These are phyloP conservation scores for Mimachlamys varia DNA, from an alignment of 2,888 invertebrate species.

Conservation along the genomic window DNA sequence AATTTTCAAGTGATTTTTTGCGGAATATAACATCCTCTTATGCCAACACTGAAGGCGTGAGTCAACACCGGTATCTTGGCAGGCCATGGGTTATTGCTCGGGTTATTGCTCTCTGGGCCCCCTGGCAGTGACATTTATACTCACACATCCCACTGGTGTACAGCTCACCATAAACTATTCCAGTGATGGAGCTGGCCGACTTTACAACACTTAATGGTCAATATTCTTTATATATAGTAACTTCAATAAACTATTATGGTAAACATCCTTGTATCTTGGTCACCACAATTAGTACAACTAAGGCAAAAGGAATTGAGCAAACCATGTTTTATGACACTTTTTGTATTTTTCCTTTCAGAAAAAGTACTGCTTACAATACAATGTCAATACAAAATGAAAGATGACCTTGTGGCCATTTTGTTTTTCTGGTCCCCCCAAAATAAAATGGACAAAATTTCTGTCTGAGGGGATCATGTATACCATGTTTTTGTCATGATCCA, in stretches of 20 bases:
- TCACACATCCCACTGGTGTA: background rate
- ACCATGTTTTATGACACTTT: no score
- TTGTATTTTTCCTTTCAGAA: no score
- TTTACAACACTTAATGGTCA: conserved; percentile 31
- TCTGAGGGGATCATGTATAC: no score
- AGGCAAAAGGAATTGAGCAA: no score
- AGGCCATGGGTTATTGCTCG: conserved; percentile 28
- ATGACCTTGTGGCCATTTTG: no score
- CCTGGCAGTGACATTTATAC: background rate
- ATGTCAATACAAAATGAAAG: no score
- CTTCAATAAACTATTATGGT: background rate
- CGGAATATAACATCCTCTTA: background rate
- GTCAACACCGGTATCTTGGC: background rate
- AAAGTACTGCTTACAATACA: no score
- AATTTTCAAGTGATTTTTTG: conserved; percentile 29
- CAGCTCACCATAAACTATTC: conserved; percentile 23
- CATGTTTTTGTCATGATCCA: no score
- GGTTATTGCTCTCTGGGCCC: background rate
- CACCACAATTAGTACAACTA: background rate
- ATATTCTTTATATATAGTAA: conserved; percentile 13
- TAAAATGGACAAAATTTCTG: no score
- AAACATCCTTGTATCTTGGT: background rate
- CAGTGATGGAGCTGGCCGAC: background rate
- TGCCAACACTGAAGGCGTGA: conserved; percentile 13
- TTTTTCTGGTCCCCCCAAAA: no score